phyloP scores from a whole-genome alignment of 1,140 invertebrate genomes.

The Orussus abietinus region DNA sequence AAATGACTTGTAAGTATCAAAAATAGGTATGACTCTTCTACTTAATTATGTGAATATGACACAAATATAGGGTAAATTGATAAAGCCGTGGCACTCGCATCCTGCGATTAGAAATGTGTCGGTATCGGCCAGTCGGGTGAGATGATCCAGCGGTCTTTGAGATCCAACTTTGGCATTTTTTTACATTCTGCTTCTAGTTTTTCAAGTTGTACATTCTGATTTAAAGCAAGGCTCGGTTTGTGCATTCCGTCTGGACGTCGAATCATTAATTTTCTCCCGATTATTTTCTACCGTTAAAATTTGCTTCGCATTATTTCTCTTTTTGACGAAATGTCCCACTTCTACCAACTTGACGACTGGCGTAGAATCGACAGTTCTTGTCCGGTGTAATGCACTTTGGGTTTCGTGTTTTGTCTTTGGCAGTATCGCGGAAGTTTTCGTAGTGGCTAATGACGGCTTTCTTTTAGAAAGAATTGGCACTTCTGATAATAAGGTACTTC shows the following conservation, averaged over 20 bases:
- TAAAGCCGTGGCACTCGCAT: too few species aligned
- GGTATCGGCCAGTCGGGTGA: too few species aligned
- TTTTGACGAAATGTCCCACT: constrained; percentile 19
- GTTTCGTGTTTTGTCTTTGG: too few species aligned
- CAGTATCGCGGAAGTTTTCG: constrained; percentile 34
- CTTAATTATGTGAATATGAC: too few species aligned
- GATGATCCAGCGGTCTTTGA: too few species aligned
- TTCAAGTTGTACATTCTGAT: constrained; percentile 31
- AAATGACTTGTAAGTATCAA: too few species aligned
- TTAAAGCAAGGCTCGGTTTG: too few species aligned
- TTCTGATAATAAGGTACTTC: background rate
- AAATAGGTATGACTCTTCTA: too few species aligned
- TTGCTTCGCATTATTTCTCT: constrained; percentile 22
- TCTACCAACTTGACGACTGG: constrained; percentile 28
- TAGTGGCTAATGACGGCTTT: constrained; percentile 10
- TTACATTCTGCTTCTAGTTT: too few species aligned
- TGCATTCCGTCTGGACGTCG: constrained; percentile 25
- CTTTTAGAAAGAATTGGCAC: constrained; percentile 23
- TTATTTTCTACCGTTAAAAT: constrained; percentile 31
- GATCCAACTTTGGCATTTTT: too few species aligned
- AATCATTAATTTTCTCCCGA: constrained; percentile 14
- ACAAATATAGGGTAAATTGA: too few species aligned
- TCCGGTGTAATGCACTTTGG: constrained; percentile 13
- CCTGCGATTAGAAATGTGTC: too few species aligned
- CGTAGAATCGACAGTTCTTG: constrained; percentile 16